Evolutionary conservation across 2,888 invertebrate species (phyloP).

Genomic region (Temnothorax unifasciatus): DNA sequence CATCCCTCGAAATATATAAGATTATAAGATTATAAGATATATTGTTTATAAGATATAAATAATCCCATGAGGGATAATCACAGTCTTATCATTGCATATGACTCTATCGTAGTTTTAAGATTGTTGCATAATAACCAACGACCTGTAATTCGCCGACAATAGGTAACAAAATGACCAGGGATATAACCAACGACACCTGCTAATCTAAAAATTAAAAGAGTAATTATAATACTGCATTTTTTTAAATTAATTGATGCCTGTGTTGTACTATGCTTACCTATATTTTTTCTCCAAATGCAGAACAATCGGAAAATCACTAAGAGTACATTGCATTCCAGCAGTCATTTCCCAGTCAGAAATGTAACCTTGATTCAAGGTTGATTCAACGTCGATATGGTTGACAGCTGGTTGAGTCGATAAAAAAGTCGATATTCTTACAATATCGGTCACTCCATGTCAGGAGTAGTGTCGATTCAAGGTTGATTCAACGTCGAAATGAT

Average conservation of each 20-base stretch:
- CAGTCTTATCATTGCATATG: constrained; percentile 19
- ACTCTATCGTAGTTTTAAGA: constrained; percentile 12
- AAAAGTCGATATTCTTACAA: too few species aligned
- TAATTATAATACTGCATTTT: neutral
- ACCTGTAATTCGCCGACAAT: constrained; percentile 1
- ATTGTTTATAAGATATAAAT: neutral
- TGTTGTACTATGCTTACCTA: neutral
- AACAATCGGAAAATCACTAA: neutral
- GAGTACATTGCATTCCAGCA: constrained; percentile 1
- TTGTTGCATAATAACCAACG: neutral
- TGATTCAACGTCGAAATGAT: too few species aligned
- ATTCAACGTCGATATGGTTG: too few species aligned
- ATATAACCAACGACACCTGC: constrained; percentile 2
- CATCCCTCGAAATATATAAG: too few species aligned
- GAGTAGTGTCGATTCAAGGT: too few species aligned
- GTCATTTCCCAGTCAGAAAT: too few species aligned
- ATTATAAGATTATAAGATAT: too few species aligned
- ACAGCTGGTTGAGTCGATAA: too few species aligned
- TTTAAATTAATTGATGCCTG: too few species aligned
- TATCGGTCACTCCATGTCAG: too few species aligned
- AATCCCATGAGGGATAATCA: neutral
- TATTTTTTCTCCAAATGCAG: constrained; percentile 5
- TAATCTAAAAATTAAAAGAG: neutral
- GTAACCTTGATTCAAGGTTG: too few species aligned
- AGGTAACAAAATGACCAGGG: neutral